Percentiles rank a stretch among this genome's conserved stretches.
Evolutionary conservation across 2,113 vertebrate species (phyloP).

Genomic region (Microcebus murinus): DNA sequence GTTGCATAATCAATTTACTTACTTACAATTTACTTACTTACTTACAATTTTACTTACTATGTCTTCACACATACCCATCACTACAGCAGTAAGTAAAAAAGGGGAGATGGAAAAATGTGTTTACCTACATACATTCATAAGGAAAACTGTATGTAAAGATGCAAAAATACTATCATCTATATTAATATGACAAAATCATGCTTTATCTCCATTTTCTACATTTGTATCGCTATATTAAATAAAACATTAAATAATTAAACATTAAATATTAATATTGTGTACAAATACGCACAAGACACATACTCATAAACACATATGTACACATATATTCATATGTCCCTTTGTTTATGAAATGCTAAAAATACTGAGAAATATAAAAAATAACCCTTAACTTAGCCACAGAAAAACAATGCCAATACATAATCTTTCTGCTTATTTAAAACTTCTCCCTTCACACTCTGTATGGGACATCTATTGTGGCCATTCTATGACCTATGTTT

Average conservation of each 20-base stretch:
- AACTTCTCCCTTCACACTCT: background rate
- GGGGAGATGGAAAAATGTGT: background rate
- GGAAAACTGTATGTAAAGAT: background rate
- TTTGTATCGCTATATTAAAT: background rate
- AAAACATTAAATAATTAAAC: background rate
- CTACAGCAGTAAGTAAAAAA: background rate
- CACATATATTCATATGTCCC: background rate
- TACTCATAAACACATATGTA: background rate
- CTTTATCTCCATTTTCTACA: background rate
- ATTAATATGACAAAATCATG: no score
- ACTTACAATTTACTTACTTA: no score
- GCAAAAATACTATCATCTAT: background rate
- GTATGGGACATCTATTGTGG: background rate
- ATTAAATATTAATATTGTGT: background rate
- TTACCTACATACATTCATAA: background rate
- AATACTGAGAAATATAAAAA: constrained; percentile 39
- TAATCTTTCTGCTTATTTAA: background rate
- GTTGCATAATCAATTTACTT: background rate
- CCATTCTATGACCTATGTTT: background rate
- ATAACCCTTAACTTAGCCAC: background rate
- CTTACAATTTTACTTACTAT: no score
- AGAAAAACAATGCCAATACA: background rate
- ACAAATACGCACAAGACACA: background rate
- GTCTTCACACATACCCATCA: background rate
- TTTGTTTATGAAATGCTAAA: constrained; percentile 43